A percentile compares a stretch with the other conserved stretches of the same genome.
phyloP scores from a whole-genome alignment of 2,888 invertebrate genomes.

The Aspidapion aeneum region DNA sequence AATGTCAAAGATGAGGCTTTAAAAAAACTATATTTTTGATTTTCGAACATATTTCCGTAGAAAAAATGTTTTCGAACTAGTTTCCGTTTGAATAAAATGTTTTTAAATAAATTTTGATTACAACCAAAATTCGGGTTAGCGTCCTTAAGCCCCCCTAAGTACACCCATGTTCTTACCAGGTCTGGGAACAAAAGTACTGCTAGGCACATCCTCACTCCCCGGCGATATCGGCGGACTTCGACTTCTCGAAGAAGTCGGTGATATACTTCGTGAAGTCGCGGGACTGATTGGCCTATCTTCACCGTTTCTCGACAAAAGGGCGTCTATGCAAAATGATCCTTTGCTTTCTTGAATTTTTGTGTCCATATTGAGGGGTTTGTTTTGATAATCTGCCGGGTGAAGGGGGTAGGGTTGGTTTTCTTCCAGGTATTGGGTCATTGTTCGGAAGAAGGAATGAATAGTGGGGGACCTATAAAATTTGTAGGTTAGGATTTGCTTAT shows the following conservation, averaged over 20 bases:
- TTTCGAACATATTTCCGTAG: no score
- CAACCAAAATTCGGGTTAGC: no score
- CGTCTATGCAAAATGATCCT: slow-evolving; percentile 87
- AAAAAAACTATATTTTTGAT: no score
- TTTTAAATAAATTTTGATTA: no score
- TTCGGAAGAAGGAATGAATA: no score
- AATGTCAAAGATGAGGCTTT: no score
- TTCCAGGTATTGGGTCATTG: slow-evolving; percentile 41
- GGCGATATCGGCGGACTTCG: slow-evolving; percentile 84
- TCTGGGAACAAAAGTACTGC: slow-evolving; percentile 55
- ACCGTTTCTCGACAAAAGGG: slow-evolving; percentile 61
- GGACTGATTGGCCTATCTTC: slow-evolving; percentile 40
- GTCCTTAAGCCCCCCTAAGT: no score
- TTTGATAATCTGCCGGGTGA: slow-evolving; percentile 33
- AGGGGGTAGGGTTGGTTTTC: slow-evolving; percentile 33
- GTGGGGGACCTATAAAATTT: no score
- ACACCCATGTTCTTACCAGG: no score
- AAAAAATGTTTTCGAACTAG: no score
- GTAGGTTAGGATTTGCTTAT: no score
- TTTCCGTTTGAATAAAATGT: no score
- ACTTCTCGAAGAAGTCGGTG: slow-evolving; percentile 55
- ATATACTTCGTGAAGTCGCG: slow-evolving; percentile 44
- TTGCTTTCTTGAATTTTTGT: slow-evolving; percentile 47
- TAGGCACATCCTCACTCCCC: slow-evolving; percentile 70
- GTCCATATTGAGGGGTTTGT: slow-evolving; percentile 39